phyloP scores from a whole-genome alignment of 1,140 invertebrate genomes.

The Oscheius sp. region DNA sequence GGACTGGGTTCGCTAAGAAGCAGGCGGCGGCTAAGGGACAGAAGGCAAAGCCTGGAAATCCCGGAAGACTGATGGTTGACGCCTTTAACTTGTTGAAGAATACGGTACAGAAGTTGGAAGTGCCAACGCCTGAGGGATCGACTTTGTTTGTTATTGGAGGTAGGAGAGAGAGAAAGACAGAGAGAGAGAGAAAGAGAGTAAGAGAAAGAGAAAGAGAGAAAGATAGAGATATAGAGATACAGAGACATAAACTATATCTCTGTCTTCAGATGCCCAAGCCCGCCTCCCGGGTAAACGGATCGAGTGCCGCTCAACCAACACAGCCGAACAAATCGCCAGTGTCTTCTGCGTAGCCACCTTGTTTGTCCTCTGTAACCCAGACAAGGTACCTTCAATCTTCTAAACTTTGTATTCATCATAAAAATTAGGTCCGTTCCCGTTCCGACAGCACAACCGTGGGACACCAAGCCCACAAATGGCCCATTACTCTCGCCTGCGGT shows the following conservation, averaged over 20 bases:
- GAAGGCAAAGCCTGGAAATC: slow-evolving; percentile 43
- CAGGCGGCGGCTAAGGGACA: slow-evolving; percentile 35
- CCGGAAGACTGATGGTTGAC: slow-evolving; percentile 42
- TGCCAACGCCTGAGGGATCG: slow-evolving; percentile 38
- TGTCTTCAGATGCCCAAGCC: slow-evolving; percentile 43
- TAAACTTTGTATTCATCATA: background rate
- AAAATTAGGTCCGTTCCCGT: slow-evolving; percentile 24
- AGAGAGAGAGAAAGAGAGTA: background rate
- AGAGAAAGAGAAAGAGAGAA: background rate
- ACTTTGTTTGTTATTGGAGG: slow-evolving; percentile 45
- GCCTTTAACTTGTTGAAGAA: slow-evolving; percentile 46
- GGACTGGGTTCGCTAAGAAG: slow-evolving; percentile 39
- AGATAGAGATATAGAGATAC: background rate
- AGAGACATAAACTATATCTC: background rate
- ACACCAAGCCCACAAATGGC: slow-evolving; percentile 45
- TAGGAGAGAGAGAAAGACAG: background rate
- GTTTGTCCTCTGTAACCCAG: slow-evolving; percentile 45
- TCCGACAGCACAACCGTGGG: slow-evolving; percentile 39
- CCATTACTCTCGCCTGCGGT: slow-evolving; percentile 42
- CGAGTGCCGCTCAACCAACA: slow-evolving; percentile 42
- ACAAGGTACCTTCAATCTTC: slow-evolving; percentile 29
- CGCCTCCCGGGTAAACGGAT: slow-evolving; percentile 42
- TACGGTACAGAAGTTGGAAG: slow-evolving; percentile 46
- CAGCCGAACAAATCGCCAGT: slow-evolving; percentile 44
- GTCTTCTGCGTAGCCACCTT: slow-evolving; percentile 43